These are phyloP conservation scores for Caenorhabditis tropicalis DNA, from an alignment of 1,140 invertebrate genomes.

Conservation along the genomic window DNA sequence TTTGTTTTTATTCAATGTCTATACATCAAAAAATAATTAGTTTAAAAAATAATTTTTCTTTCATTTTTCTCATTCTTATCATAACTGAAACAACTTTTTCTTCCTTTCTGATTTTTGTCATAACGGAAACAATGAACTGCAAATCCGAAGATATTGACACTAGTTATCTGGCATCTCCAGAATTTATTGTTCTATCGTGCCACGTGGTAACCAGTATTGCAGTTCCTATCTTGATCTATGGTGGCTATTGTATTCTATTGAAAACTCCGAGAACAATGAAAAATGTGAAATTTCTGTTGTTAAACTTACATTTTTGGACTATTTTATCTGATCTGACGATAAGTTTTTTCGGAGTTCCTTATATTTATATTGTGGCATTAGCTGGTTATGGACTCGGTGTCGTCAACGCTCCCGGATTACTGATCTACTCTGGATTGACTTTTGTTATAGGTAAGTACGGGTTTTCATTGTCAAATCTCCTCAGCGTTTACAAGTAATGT, in stretches of 20 bases:
- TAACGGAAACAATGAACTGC: no score
- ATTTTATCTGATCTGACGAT: background rate
- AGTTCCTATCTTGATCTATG: background rate
- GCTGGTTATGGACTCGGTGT: background rate
- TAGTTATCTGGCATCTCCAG: background rate
- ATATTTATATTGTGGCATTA: background rate
- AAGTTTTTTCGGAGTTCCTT: background rate
- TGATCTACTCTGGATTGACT: background rate
- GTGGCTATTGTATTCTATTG: background rate
- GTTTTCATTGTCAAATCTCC: no score
- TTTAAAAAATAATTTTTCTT: no score
- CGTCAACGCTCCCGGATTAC: background rate
- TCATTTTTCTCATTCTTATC: no score
- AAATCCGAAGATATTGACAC: background rate
- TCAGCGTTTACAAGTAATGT: background rate
- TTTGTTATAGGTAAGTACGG: background rate
- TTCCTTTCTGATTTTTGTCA: no score
- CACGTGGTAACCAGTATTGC: background rate
- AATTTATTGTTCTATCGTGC: background rate
- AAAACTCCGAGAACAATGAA: background rate
- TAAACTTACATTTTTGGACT: background rate
- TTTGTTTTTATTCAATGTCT: no score
- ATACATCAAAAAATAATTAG: no score
- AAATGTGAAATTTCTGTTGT: background rate
- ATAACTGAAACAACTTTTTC: no score